phyloP scores from a whole-genome alignment of 2,888 invertebrate species.

The Neoascia interrupta region DNA sequence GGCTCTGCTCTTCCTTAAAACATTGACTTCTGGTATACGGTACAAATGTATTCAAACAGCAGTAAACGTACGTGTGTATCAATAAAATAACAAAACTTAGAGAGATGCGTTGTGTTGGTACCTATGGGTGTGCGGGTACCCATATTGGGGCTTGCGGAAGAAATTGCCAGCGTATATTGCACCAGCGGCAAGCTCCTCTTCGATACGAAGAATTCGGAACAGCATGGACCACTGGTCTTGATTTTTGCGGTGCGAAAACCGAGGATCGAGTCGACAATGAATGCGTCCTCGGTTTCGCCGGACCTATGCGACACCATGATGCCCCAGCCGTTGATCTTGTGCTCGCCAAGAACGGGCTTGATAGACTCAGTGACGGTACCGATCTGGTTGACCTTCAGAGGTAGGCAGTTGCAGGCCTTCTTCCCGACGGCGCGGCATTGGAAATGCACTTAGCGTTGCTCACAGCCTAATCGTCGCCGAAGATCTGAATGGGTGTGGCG shows the following conservation, averaged over 20 bases:
- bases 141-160: constrained; percentile 91
- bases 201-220: constrained; percentile 98
- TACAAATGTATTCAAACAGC: constrained; percentile 49
- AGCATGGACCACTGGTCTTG: constrained; percentile 99
- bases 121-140: neutral
- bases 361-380: too few species aligned
- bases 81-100: too few species aligned
- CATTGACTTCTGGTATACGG: constrained; percentile 60
- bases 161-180: constrained; percentile 97
- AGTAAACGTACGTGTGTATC: constrained; percentile 44
- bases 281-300: too few species aligned
- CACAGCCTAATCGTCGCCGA: constrained; percentile 98
- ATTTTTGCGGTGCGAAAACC: constrained; percentile 99
- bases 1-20: too few species aligned
- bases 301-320: too few species aligned
- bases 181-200: constrained; percentile 94
- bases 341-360: too few species aligned
- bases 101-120: too few species aligned
- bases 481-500: too few species aligned
- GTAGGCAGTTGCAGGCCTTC: too few species aligned
- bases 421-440: constrained; percentile 98
- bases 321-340: constrained; percentile 99
- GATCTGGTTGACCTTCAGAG: constrained; percentile 99
- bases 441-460: constrained; percentile 95
- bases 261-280: constrained; percentile 99